Evolutionary conservation across 92 coral and sea anemone species (phyloP).

Genomic region (Zoanthus solanderi): DNA sequence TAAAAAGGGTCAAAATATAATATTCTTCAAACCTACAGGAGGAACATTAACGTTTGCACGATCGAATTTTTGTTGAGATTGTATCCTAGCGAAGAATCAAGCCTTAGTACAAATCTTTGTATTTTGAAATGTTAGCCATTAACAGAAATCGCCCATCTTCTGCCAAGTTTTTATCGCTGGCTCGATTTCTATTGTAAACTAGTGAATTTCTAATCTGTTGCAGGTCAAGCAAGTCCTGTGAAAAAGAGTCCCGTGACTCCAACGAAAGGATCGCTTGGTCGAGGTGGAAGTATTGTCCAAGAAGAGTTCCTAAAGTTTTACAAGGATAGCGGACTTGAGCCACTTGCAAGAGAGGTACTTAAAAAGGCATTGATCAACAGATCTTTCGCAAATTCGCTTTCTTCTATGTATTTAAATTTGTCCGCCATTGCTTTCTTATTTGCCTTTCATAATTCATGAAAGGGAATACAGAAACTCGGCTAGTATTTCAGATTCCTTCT

Average conservation of each 20-base stretch:
- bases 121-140: neutral
- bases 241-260: conserved; percentile 82
- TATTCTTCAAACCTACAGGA: neutral
- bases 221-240: conserved; percentile 95
- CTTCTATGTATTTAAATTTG: conserved; percentile 54
- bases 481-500: neutral
- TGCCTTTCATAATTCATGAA: conserved; percentile 68
- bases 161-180: neutral
- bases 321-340: conserved; percentile 78
- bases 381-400: conserved; percentile 50
- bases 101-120: neutral
- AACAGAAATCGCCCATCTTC: conserved; percentile 5
- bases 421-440: conserved; percentile 56
- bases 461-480: conserved; percentile 46
- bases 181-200: conserved; percentile 49
- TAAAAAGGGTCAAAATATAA: neutral
- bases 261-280: conserved; percentile 72
- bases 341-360: conserved; percentile 84
- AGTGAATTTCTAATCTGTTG: conserved; percentile 79
- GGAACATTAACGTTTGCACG: conserved; percentile 2
- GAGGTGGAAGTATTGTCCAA: conserved; percentile 74
- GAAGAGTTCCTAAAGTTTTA: conserved; percentile 76
- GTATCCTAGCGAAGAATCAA: neutral
- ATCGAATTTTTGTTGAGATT: conserved; percentile 2
- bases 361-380: conserved; percentile 26